Evolutionary conservation across 2,113 vertebrate species (phyloP).

Genomic region (Antechinus stuartii): DNA sequence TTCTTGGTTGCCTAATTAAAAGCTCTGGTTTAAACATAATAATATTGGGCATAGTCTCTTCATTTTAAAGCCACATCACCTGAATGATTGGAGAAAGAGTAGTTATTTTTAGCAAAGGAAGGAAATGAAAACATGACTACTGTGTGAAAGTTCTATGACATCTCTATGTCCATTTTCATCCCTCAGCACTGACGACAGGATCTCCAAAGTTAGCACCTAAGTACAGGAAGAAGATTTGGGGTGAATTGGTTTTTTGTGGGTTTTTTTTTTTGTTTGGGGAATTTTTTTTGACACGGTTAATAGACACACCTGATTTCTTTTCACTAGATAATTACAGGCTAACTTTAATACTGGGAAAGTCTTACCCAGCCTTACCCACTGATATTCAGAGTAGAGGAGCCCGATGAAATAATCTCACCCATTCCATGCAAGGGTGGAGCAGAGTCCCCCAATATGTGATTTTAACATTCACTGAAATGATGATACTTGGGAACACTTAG

Average conservation of each 20-base stretch:
- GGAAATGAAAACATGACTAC: constrained; percentile 37
- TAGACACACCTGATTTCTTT: constrained; percentile 59
- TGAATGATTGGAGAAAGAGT: constrained; percentile 34
- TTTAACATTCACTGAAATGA: background rate
- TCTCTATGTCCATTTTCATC: constrained; percentile 54
- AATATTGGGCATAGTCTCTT: background rate
- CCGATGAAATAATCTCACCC: constrained; percentile 39
- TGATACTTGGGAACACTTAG: background rate
- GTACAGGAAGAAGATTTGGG: constrained; percentile 63
- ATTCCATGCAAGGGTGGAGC: background rate
- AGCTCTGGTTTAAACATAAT: constrained; percentile 25
- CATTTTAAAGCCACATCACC: constrained; percentile 61
- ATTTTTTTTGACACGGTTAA: constrained; percentile 32
- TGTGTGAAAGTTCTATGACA: constrained; percentile 53
- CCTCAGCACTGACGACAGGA: constrained; percentile 62
- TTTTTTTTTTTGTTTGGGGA: constrained; percentile 53
- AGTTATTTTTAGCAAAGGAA: constrained; percentile 50
- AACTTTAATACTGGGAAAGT: constrained; percentile 40
- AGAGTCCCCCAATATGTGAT: background rate
- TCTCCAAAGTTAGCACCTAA: constrained; percentile 73
- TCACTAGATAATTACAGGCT: constrained; percentile 57
- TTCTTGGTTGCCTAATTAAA: constrained; percentile 46
- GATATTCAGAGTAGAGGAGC: background rate
- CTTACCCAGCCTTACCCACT: constrained; percentile 61
- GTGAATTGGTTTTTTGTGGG: constrained; percentile 63